These are phyloP conservation scores for Plemyria rubiginata DNA, from an alignment of 2,888 invertebrate genomes.

Conservation along the genomic window DNA sequence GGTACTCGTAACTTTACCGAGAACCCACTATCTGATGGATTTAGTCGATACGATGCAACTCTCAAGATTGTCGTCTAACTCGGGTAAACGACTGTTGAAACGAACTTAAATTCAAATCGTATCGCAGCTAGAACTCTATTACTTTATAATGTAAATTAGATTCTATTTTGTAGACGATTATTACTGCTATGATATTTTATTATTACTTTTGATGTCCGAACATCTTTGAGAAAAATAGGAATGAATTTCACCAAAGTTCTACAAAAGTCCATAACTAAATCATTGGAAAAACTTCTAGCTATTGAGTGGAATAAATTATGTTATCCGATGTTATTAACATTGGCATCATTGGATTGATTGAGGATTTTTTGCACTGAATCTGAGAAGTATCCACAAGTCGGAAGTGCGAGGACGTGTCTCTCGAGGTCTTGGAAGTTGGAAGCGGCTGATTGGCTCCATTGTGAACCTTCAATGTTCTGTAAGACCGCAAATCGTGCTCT, in stretches of 20 bases:
- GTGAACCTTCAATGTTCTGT: slow-evolving; percentile 74
- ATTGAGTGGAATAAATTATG: slow-evolving; percentile 51
- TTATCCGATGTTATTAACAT: slow-evolving; percentile 56
- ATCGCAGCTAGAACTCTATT: not conserved
- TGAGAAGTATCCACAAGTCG: slow-evolving; percentile 62
- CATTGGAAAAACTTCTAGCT: slow-evolving; percentile 41
- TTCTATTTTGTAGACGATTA: not conserved
- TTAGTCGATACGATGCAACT: slow-evolving; percentile 46
- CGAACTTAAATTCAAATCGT: slow-evolving; percentile 14
- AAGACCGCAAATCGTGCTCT: slow-evolving; percentile 65
- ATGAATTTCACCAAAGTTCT: slow-evolving; percentile 23
- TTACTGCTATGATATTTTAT: not conserved
- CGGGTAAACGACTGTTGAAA: slow-evolving; percentile 8
- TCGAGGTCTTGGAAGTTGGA: slow-evolving; percentile 69
- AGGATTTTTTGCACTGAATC: slow-evolving; percentile 54
- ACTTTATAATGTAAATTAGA: not conserved
- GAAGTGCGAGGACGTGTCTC: slow-evolving; percentile 72
- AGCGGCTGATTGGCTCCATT: slow-evolving; percentile 78
- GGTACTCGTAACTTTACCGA: slow-evolving; percentile 50
- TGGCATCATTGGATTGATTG: slow-evolving; percentile 58
- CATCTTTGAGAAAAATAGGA: not conserved
- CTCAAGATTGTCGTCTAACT: slow-evolving; percentile 30
- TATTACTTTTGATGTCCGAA: too few relatives aligned
- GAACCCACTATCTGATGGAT: slow-evolving; percentile 50
- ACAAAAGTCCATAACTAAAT: slow-evolving; percentile 40